Percentiles rank a stretch among this genome's conserved stretches.
These are phyloP conservation scores for Hypsopygia costalis DNA, from an alignment of 2,888 invertebrate genomes.

Conservation along the genomic window DNA sequence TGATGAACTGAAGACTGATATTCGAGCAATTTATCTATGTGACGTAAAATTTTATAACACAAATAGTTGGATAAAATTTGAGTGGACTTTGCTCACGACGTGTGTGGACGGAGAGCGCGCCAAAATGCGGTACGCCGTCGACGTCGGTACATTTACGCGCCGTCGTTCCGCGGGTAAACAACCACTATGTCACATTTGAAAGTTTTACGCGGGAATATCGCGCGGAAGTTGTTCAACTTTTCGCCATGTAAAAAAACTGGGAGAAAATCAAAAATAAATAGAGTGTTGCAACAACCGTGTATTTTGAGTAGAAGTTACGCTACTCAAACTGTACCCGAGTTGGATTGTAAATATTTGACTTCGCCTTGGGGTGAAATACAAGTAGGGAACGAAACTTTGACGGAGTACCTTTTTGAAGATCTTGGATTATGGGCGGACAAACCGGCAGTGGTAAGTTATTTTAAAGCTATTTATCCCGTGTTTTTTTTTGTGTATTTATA, in stretches of 20 bases:
- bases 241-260: conserved; percentile 33
- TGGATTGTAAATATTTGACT: conserved; percentile 49
- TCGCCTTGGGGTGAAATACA: conserved; percentile 75
- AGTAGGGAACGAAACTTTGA: conserved; percentile 78
- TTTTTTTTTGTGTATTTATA: not conserved
- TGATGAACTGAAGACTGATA: not conserved
- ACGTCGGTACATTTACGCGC: conserved; percentile 43
- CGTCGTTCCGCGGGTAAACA: conserved; percentile 50
- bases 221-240: conserved; percentile 56
- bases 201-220: conserved; percentile 66
- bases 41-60: conserved; percentile 19
- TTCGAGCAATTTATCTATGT: not conserved
- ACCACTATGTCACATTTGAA: conserved; percentile 65
- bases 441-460: conserved; percentile 82
- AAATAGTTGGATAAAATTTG: conserved; percentile 37
- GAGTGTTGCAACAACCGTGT: conserved; percentile 22
- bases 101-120: conserved; percentile 44
- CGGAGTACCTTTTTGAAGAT: conserved; percentile 81
- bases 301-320: conserved; percentile 43
- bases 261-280: conserved; percentile 33
- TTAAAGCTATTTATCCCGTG: not conserved
- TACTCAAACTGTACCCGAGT: conserved; percentile 51
- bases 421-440: conserved; percentile 78
- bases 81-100: conserved; percentile 62
- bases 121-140: conserved; percentile 44